Conservation (phyloP, 2,888 invertebrate genomes). For the Diabrotica balteata region DNA sequence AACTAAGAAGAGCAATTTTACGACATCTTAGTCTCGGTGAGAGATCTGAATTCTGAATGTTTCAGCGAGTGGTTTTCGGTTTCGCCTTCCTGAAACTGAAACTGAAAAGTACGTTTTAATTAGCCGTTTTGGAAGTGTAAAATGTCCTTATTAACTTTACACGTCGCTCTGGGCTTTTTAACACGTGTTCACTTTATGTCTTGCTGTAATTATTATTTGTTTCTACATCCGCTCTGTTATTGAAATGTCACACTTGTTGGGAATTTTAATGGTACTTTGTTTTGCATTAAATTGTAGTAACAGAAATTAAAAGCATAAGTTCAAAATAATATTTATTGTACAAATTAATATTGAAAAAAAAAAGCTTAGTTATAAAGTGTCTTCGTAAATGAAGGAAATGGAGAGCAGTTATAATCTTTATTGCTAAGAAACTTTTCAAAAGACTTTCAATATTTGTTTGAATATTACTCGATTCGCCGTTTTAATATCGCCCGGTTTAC, state of each 20-base stretch:
- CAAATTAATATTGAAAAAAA: too few relatives aligned
- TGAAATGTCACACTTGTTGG: constrained; percentile 4
- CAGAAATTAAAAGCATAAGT: too few relatives aligned
- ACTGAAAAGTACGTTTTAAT: constrained; percentile 43
- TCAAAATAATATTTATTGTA: too few relatives aligned
- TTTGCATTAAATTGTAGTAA: too few relatives aligned
- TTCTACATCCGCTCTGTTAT: background rate
- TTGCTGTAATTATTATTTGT: constrained; percentile 2
- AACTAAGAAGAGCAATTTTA: constrained; percentile 38
- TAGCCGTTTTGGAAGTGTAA: constrained; percentile 35
- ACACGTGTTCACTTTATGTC: constrained; percentile 29
- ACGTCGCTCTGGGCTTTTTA: constrained; percentile 18
- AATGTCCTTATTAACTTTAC: constrained; percentile 38
- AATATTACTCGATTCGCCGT: too few relatives aligned
- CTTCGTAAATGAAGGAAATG: too few relatives aligned
- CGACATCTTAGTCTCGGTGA: constrained; percentile 25
- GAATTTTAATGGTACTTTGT: background rate
- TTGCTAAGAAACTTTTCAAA: too few relatives aligned
- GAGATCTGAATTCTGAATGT: constrained; percentile 29
- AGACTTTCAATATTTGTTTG: too few relatives aligned
- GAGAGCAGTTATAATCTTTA: too few relatives aligned
- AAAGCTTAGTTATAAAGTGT: too few relatives aligned
- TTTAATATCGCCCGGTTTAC: too few relatives aligned
- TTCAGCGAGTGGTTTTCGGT: constrained; percentile 19
- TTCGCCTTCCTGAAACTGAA: constrained; percentile 12